These are phyloP conservation scores for Muntiacus muntjak DNA, from an alignment of 2,113 vertebrate species.

Conservation along the genomic window DNA sequence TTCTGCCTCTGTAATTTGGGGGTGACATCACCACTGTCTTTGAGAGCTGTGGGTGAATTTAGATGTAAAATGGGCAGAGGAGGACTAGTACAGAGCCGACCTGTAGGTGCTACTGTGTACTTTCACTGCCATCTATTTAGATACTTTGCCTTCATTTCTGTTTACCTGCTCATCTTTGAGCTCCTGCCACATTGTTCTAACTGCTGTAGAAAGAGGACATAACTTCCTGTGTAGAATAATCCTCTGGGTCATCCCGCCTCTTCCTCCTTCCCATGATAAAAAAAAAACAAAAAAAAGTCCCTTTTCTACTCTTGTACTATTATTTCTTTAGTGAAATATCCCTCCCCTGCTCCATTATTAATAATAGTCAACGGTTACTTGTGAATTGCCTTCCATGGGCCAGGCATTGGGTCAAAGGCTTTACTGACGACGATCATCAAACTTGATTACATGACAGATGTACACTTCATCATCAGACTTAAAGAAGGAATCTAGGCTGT, in stretches of 20 bases:
- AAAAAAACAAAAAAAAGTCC: background rate
- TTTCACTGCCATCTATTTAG: background rate
- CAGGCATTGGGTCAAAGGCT: background rate
- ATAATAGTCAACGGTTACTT: background rate
- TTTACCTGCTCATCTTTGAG: background rate
- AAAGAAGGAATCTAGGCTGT: background rate
- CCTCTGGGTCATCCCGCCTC: background rate
- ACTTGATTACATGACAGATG: background rate
- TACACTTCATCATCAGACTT: background rate
- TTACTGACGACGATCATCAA: background rate
- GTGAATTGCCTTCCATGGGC: background rate
- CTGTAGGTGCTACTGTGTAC: rapidly evolving
- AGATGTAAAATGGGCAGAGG: background rate
- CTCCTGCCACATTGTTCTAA: background rate
- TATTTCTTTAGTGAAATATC: background rate
- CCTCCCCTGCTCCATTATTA: background rate
- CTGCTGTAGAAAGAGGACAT: background rate
- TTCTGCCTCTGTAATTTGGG: background rate
- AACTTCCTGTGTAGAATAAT: background rate
- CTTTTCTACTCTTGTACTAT: background rate
- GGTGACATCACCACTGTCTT: background rate
- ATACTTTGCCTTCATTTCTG: background rate
- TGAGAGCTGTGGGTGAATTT: background rate
- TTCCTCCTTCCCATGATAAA: background rate
- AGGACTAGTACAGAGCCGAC: background rate